Evolutionary conservation across 1,140 invertebrate species (phyloP).

Genomic region (Aphis gossypii): DNA sequence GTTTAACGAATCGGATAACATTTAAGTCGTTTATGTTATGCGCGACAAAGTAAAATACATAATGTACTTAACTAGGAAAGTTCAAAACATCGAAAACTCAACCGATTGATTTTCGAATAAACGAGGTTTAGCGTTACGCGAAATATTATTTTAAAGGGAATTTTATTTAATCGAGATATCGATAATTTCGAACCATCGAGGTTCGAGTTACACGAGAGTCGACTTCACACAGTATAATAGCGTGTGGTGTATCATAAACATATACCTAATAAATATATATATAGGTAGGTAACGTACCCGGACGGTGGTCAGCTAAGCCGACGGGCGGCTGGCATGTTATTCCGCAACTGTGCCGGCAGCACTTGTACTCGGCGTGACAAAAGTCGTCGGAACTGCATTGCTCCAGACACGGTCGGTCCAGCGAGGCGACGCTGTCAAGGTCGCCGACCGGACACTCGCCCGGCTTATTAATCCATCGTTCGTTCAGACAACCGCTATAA

Average conservation of each 20-base stretch:
- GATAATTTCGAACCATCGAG: neutral
- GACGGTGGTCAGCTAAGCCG: conserved; percentile 66
- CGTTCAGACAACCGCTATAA: conserved; percentile 56
- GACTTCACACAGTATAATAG: neutral
- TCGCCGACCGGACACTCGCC: conserved; percentile 62
- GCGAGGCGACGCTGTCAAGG: conserved; percentile 62
- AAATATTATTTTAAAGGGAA: too few species aligned
- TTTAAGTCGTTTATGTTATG: neutral
- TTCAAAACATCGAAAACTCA: neutral
- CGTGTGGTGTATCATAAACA: neutral
- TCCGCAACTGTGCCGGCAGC: conserved; percentile 72
- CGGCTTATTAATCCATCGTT: conserved; percentile 61
- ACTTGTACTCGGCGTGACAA: conserved; percentile 71
- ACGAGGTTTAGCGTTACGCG: too few species aligned
- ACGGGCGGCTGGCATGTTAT: conserved; percentile 70
- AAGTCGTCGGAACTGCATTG: conserved; percentile 71
- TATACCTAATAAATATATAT: neutral
- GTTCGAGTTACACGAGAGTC: neutral
- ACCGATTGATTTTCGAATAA: too few species aligned
- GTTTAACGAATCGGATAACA: too few species aligned
- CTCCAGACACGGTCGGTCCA: conserved; percentile 69
- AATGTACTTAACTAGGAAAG: neutral
- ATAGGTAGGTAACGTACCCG: conserved; percentile 60
- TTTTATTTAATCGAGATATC: neutral
- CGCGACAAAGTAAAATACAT: neutral